Evolutionary conservation across 2,113 vertebrate genomes (phyloP).

Genomic region (Anhinga rufa): DNA sequence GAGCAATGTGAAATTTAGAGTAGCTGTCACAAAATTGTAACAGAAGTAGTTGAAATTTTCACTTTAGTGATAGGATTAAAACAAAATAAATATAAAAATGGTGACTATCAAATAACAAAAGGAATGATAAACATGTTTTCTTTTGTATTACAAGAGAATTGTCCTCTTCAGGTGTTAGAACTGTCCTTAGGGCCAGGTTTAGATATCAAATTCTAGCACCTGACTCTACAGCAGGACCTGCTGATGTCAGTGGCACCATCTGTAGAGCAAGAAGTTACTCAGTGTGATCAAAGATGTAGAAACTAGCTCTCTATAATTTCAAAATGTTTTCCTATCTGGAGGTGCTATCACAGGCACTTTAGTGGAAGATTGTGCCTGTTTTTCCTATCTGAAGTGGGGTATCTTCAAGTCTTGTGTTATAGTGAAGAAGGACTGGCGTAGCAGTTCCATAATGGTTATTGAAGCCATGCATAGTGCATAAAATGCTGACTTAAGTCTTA

Average conservation of each 20-base stretch:
- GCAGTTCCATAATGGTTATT: not conserved
- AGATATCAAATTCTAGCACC: not conserved
- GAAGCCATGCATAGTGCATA: not conserved
- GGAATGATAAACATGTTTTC: not conserved
- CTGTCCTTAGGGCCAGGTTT: not conserved
- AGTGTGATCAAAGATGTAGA: slow-evolving; percentile 9
- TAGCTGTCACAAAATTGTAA: not conserved
- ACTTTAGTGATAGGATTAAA: not conserved
- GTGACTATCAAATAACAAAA: not conserved
- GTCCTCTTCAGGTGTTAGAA: not conserved
- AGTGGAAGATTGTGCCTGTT: not conserved
- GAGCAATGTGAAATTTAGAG: slow-evolving; percentile 24
- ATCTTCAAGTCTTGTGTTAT: not conserved
- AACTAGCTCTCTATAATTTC: not conserved
- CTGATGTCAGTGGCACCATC: not conserved
- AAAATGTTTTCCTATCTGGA: slow-evolving; percentile 22
- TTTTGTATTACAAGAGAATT: not conserved
- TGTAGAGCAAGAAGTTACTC: not conserved
- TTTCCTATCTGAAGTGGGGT: not conserved
- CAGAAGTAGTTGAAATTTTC: not conserved
- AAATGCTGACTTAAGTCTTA: not conserved
- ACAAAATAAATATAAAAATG: not conserved
- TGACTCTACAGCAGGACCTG: not conserved
- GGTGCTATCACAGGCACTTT: not conserved
- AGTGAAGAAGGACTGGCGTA: not conserved